A percentile compares a stretch with the other conserved stretches of the same genome.
Conservation (phyloP, 35 echinoderm and acorn worm species). For the Diadema setosum region DNA sequence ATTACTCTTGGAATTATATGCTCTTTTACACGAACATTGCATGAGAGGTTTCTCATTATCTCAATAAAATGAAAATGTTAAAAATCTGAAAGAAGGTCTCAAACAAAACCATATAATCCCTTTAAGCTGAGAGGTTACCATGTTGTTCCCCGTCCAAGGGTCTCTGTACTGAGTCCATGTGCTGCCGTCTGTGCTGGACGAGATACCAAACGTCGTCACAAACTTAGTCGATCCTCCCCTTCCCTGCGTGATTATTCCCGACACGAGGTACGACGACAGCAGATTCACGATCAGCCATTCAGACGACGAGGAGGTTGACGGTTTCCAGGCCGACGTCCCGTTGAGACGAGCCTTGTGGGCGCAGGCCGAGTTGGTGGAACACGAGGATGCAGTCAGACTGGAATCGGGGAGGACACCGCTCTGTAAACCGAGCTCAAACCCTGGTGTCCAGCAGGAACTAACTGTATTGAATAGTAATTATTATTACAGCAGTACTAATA, state of each 20-base stretch:
- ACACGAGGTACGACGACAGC: background rate
- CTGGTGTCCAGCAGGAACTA: background rate
- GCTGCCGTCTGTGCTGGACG: background rate
- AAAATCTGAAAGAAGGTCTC: too few species aligned
- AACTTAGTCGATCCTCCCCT: background rate
- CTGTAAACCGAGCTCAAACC: background rate
- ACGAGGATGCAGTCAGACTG: background rate
- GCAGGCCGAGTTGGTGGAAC: background rate
- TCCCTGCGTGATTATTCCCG: background rate
- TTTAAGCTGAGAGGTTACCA: too few species aligned
- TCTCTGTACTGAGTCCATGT: background rate
- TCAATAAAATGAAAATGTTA: too few species aligned
- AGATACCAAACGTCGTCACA: background rate
- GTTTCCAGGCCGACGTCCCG: background rate
- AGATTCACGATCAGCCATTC: background rate
- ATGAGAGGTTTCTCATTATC: too few species aligned
- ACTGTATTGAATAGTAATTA: too few species aligned
- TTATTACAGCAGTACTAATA: too few species aligned
- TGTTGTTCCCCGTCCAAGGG: too few species aligned
- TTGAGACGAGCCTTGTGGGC: background rate
- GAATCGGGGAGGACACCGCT: background rate
- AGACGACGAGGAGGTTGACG: background rate
- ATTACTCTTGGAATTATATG: too few species aligned
- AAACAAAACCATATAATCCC: too few species aligned
- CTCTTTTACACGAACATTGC: too few species aligned